Evolutionary conservation across 2,797 vertebrate species (phyloP).

Genomic region (Dromococcyx pavoninus): DNA sequence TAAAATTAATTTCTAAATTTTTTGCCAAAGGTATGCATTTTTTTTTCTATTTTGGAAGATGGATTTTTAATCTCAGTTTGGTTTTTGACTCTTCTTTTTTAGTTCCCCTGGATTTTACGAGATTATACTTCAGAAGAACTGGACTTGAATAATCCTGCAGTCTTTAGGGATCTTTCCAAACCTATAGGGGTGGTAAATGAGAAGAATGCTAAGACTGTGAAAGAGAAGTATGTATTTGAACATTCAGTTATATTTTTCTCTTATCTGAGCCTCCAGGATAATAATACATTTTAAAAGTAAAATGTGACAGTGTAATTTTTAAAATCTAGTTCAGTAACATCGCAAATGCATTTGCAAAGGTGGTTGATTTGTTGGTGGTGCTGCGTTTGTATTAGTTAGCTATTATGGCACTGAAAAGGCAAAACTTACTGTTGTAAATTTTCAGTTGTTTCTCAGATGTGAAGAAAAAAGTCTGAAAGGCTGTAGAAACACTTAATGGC

Average conservation of each 20-base stretch:
- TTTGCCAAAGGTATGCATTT: not conserved
- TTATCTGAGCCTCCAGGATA: not conserved
- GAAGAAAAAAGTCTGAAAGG: not conserved
- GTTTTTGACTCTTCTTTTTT: not conserved
- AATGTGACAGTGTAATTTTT: not conserved
- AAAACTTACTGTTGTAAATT: not conserved
- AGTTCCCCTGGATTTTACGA: constrained; percentile 95
- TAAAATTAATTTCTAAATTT: not conserved
- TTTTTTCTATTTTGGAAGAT: not conserved
- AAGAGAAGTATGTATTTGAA: constrained; percentile 86
- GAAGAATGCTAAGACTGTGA: constrained; percentile 90
- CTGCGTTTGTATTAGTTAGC: not conserved
- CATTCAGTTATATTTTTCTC: not conserved
- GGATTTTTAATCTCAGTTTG: not conserved
- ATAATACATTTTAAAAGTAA: not conserved
- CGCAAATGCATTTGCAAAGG: not conserved
- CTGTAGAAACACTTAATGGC: not conserved
- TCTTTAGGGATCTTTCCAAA: constrained; percentile 94
- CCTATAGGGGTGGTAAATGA: constrained; percentile 93
- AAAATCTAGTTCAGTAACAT: not conserved
- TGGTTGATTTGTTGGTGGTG: not conserved
- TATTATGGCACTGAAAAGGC: not conserved
- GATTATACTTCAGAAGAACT: constrained; percentile 95
- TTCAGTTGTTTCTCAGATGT: not conserved
- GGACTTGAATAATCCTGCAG: constrained; percentile 88